These are phyloP conservation scores for Dromococcyx pavoninus DNA, from an alignment of 2,797 vertebrate species.

Conservation along the genomic window DNA sequence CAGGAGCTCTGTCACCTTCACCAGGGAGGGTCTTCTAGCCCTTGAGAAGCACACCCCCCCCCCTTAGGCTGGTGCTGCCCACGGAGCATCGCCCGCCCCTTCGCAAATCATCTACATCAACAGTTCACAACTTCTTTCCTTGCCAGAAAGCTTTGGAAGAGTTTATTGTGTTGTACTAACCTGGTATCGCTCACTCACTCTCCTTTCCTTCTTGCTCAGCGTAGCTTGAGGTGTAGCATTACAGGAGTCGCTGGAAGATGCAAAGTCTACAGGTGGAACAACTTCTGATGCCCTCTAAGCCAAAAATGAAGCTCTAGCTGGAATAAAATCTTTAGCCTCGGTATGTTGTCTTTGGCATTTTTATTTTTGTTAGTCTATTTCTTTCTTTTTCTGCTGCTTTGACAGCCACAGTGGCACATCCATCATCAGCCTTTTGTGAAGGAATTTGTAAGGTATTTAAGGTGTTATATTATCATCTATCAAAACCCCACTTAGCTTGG, in stretches of 20 bases:
- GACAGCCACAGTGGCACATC: neutral
- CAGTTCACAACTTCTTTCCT: neutral
- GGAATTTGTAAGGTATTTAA: too few relatives aligned
- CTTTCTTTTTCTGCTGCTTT: neutral
- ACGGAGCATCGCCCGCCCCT: neutral
- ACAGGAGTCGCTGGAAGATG: neutral
- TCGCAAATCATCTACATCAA: neutral
- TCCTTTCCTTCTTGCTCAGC: neutral
- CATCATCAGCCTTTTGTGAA: neutral
- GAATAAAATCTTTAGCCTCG: conserved; percentile 46
- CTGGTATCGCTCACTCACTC: neutral
- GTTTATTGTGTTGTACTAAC: neutral
- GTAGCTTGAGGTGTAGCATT: neutral
- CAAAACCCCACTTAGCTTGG: neutral
- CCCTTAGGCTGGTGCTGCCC: neutral
- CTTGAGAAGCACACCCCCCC: neutral
- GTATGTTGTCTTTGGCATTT: neutral
- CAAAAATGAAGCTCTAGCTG: neutral
- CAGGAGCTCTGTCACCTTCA: neutral
- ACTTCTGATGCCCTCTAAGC: neutral
- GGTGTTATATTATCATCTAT: neutral
- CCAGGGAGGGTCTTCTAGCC: neutral
- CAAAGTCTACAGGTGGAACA: neutral
- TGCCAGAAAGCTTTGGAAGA: neutral
- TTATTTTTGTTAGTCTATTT: neutral